Base-by-base conservation (phyloP, 2,888 invertebrate species). In the Melolontha melolontha region DNA sequence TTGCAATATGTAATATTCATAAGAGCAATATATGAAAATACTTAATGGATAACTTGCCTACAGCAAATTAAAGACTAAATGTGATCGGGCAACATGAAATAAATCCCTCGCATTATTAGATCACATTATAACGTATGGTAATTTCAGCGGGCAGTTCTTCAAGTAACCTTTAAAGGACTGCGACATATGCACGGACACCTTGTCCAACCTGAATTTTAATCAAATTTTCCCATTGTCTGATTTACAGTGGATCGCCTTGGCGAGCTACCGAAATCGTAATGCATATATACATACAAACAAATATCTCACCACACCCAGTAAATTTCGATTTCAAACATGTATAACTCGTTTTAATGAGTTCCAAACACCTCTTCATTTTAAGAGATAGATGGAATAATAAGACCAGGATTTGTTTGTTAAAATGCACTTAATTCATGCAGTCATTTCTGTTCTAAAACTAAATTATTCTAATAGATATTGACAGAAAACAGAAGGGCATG, bases 91-190 rank as follows among this genome's bases (percentile, higher is more conserved):
- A 44, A 59, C 8, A 59, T 14, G 6, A 47, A 54, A 27, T 39
- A n/a, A 42, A 65, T n/a, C 59, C 59, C 55, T 59, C 52, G 27
- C 59, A 57, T 47, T 40, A 50, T 16, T 41, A n/a, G 41, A 40
- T 40, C 41, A 16, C 29, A 55, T 39, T 42, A 63, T 55, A 27
- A 59, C 47, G 49, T 41, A 54, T 55, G 68, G 55, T 55, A 68
- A 64, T 64, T 34, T 64, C 29, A 40, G 52, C 64, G 52, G 42
- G 51, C 47, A 39, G 57, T 57, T 55, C 34, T 66, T 66, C 66
- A 66, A 66, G 66, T 66, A 66, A 66, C 66, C 66, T 66, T 66
- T 66, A 66, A 44, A 49, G 34, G 54, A 57, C 49, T 17, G 64
- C 34, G 16, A 55, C 51, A 41, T 40, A 12, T 12, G 11, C 22